A percentile compares a stretch with the other conserved stretches of the same genome.
These are phyloP conservation scores for Drosophila tanythrix DNA, from an alignment of 2,888 invertebrate species.

Conservation along the genomic window DNA sequence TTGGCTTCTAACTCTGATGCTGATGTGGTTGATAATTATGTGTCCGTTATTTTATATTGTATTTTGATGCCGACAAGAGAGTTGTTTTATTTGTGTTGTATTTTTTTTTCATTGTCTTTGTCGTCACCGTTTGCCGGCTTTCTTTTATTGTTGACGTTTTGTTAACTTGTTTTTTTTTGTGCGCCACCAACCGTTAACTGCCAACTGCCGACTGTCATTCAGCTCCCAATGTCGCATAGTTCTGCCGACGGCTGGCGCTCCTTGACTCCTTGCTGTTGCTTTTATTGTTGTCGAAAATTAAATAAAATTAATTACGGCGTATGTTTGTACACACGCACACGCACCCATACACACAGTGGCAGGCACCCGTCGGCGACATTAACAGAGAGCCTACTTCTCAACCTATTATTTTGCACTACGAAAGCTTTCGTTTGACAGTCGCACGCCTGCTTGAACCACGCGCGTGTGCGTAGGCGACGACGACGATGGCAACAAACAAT, in stretches of 20 bases:
- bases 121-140: constrained; percentile 52
- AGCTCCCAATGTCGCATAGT: constrained; percentile 37
- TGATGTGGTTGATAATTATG: constrained; percentile 80
- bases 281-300: constrained; percentile 78
- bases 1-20: constrained; percentile 51
- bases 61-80: background rate
- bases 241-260: constrained; percentile 29
- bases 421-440: constrained; percentile 29
- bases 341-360: constrained; percentile 13
- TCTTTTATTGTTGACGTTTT: constrained; percentile 70
- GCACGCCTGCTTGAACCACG: constrained; percentile 63
- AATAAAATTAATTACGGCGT: constrained; percentile 78
- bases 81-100: background rate
- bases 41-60: constrained; percentile 30
- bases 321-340: constrained; percentile 54
- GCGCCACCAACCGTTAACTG: constrained; percentile 11
- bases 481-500: constrained; percentile 32
- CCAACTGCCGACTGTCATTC: constrained; percentile 29
- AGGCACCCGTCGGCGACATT: constrained; percentile 29
- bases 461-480: constrained; percentile 59
- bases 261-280: constrained; percentile 61
- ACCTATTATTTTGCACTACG: background rate
- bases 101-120: constrained; percentile 45
- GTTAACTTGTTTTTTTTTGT: constrained; percentile 80
- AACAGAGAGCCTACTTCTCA: constrained; percentile 24